Conservation (phyloP, 2,888 invertebrate species). For the Yponomeuta sedellus region DNA sequence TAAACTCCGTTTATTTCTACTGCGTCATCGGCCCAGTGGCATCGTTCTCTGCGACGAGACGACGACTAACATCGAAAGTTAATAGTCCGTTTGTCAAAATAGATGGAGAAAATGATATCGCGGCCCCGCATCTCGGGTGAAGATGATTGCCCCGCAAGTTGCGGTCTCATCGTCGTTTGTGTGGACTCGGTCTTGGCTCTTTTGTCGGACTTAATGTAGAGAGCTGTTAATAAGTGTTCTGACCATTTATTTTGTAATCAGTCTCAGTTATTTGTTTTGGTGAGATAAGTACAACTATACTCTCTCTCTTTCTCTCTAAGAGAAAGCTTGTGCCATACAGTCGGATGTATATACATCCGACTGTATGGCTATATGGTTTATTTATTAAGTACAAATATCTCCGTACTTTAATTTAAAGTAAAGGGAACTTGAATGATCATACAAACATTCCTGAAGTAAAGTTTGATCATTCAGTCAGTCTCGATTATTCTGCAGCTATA, state of each 20-base stretch:
- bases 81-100: conserved; percentile 40
- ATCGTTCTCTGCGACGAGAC: background rate
- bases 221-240: background rate
- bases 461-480: too few relatives aligned
- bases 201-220: background rate
- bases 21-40: background rate
- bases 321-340: too few relatives aligned
- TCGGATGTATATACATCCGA: too few relatives aligned
- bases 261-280: too few relatives aligned
- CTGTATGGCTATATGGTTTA: too few relatives aligned
- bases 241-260: background rate
- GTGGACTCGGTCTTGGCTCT: background rate
- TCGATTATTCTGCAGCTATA: too few relatives aligned
- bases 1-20: background rate
- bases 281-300: too few relatives aligned
- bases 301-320: background rate
- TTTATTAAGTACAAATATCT: too few relatives aligned
- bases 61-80: conserved; percentile 27
- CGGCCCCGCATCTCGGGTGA: conserved; percentile 10
- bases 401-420: too few relatives aligned
- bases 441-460: too few relatives aligned
- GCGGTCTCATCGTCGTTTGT: conserved; percentile 9
- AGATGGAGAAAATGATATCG: conserved; percentile 19
- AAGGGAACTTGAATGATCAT: too few relatives aligned
- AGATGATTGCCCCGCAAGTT: conserved; percentile 11